Base-by-base conservation (phyloP, 2,113 vertebrate genomes). In the Eptesicus fuscus region DNA sequence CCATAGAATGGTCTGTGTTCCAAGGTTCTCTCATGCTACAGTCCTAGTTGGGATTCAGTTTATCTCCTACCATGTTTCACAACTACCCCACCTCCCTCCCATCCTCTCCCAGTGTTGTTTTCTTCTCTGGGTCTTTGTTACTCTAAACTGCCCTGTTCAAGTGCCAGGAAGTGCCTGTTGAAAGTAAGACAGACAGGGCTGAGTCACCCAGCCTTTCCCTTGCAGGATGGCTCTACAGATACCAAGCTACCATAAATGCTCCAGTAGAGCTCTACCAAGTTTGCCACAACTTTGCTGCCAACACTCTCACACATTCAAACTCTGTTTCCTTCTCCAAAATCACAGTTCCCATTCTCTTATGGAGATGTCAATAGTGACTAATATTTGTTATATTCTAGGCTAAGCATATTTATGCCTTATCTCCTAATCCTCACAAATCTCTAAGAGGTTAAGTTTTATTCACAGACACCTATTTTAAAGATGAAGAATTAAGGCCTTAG, bases 391-490 rank as follows among this genome's bases (percentile, higher is more conserved):
- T 79, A 14, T 40, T 18, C 2, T 53, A 88, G 23, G 25, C 59
- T 71, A 37, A 74, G 22, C 16, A 16, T 42, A 70, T 80, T 25
- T 32, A 53, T 12, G 32, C 13, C 37, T 88, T 86, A 53, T 35
- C 10, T 71, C 53, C 80, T 70, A 44, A 69, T 65, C 23, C 85
- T 89, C 40, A 74, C 32, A 69, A 49, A 86, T 77, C 16, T 86
- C 53, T 83, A 56, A 49, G 32, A 78, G 9, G 35, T 77, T 77
- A 49, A 71, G 10, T 87, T 20, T 80, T 82, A 56, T 79, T 84
- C 23, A 84, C n/a, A 71, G 49, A 53, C 23, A 88, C 9, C 32
- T 7, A 20, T 61, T 69, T 94, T 91, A 93, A 71, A 83, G 40
- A 53, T 61, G 70, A 69, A 93, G 22, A 88, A 12, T 40, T 56